A percentile compares a stretch with the other conserved stretches of the same genome.
These are phyloP conservation scores for Drosophila prosaltans DNA, from an alignment of 1,140 invertebrate species.

Conservation along the genomic window DNA sequence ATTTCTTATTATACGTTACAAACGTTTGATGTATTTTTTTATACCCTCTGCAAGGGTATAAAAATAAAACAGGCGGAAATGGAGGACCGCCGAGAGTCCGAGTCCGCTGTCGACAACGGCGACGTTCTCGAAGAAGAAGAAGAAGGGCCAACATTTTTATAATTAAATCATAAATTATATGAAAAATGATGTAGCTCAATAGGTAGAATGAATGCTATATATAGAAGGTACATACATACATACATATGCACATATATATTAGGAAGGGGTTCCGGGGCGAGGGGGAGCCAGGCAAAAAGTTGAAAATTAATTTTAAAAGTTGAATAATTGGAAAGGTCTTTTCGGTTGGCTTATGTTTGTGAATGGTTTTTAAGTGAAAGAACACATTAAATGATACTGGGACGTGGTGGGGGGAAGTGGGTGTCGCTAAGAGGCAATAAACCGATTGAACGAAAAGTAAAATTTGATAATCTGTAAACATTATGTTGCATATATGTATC, in stretches of 20 bases:
- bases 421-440: no score
- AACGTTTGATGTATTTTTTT: no score
- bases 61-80: no score
- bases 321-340: slow-evolving; percentile 12
- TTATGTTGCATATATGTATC: no score
- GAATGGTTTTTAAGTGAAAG: background rate
- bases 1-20: no score
- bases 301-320: slow-evolving; percentile 9
- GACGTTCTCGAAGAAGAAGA: background rate
- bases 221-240: no score
- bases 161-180: slow-evolving; percentile 76
- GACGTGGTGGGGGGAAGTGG: no score
- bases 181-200: slow-evolving; percentile 49
- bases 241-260: background rate
- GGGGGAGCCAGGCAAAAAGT: background rate
- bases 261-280: background rate
- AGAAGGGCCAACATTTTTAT: slow-evolving; percentile 49
- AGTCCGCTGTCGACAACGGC: no score
- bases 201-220: slow-evolving; percentile 29
- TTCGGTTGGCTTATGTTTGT: slow-evolving; percentile 7
- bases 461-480: no score
- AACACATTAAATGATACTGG: no score
- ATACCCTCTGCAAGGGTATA: no score
- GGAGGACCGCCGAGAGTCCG: background rate
- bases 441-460: no score